These are phyloP conservation scores for Callopanchax toddi DNA, from an alignment of 2,113 vertebrate species.

Conservation along the genomic window DNA sequence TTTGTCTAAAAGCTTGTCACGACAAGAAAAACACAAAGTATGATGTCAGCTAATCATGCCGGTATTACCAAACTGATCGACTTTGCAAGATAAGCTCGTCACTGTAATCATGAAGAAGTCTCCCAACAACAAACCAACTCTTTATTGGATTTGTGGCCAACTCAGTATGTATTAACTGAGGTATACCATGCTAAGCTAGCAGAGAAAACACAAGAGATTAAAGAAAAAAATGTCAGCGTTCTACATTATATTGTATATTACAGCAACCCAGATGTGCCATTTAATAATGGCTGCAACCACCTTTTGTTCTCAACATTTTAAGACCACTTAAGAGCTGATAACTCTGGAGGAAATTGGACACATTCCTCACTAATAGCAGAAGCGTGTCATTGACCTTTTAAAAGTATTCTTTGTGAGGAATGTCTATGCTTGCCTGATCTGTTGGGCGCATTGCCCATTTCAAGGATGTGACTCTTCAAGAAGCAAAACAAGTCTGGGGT, in stretches of 20 bases:
- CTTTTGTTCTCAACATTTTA: conserved; percentile 15
- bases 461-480: too few species aligned
- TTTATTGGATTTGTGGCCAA: too few species aligned
- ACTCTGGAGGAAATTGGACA: conserved; percentile 39
- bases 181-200: not conserved
- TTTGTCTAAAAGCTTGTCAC: conserved; percentile 31
- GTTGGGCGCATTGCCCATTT: not conserved
- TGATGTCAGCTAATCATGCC: conserved; percentile 19
- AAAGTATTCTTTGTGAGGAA: conserved; percentile 16
- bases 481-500: conserved; percentile 4
- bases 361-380: conserved; percentile 7
- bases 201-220: not conserved
- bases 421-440: conserved; percentile 5
- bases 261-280: conserved; percentile 12
- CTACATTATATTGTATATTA: too few species aligned
- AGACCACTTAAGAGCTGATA: conserved; percentile 28
- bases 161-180: not conserved
- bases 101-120: not conserved
- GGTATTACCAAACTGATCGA: conserved; percentile 3
- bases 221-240: not conserved
- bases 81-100: conserved; percentile 25
- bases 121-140: too few species aligned
- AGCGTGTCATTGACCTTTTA: conserved; percentile 1
- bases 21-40: conserved; percentile 1
- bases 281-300: conserved; percentile 11